Conservation (phyloP, 2,888 invertebrate genomes). For the Asteroscopus sphinx region DNA sequence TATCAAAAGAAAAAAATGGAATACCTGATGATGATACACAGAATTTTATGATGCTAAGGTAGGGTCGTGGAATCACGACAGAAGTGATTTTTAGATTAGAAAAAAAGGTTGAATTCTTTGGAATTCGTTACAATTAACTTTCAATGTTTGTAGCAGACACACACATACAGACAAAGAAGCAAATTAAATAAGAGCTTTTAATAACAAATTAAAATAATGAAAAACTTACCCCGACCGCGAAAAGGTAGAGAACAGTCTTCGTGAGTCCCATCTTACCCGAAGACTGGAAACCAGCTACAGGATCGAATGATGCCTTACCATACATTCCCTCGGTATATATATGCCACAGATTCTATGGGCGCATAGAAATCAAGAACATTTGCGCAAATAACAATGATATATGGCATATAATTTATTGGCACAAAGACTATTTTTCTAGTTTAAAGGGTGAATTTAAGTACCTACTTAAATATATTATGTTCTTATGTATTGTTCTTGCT, state of each 20-base stretch:
- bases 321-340: conserved; percentile 3
- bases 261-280: conserved; percentile 12
- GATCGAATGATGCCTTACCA: conserved; percentile 27
- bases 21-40: no score
- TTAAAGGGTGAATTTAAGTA: background rate
- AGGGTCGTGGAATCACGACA: no score
- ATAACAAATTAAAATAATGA: background rate
- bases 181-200: no score
- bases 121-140: no score
- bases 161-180: no score
- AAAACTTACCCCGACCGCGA: conserved; percentile 21
- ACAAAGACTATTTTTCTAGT: background rate
- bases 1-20: no score
- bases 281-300: background rate
- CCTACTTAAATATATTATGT: background rate
- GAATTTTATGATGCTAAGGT: no score
- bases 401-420: conserved; percentile 4
- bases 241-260: conserved; percentile 1
- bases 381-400: conserved; percentile 14
- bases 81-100: no score
- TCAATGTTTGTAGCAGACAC: no score
- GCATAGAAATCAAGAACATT: conserved; percentile 14
- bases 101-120: no score
- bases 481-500: background rate
- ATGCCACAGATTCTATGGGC: background rate